These are phyloP conservation scores for Zoanthus sansibaricus DNA, from an alignment of 92 coral and sea anemone species.

Conservation along the genomic window DNA sequence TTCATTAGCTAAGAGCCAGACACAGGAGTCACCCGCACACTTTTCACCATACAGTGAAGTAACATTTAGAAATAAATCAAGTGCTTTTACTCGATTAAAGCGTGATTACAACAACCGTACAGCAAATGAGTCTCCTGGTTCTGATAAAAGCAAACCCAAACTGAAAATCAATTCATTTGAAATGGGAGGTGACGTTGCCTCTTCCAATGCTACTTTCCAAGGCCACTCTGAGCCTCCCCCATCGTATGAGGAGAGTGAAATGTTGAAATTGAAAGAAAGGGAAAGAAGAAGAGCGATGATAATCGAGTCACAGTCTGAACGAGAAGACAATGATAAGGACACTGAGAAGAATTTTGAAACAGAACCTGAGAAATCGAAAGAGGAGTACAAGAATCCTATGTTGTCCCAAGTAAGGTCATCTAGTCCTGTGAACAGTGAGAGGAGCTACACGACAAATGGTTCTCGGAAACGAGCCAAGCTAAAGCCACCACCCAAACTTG, in stretches of 20 bases:
- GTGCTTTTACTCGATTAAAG: conserved; percentile 55
- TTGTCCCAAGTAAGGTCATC: conserved; percentile 38
- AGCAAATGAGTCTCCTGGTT: conserved; percentile 72
- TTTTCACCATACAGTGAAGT: conserved; percentile 60
- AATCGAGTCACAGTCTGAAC: conserved; percentile 38
- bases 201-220: conserved; percentile 69
- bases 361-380: conserved; percentile 33
- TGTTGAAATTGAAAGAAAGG: conserved; percentile 79
- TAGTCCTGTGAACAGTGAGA: conserved; percentile 78
- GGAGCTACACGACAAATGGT: conserved; percentile 84
- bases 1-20: conserved; percentile 70
- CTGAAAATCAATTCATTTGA: conserved; percentile 89
- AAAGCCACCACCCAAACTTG: conserved; percentile 93
- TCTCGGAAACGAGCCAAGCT: conserved; percentile 83
- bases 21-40: conserved; percentile 70
- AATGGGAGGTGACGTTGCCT: conserved; percentile 74
- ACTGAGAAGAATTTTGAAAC: conserved; percentile 49
- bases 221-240: conserved; percentile 91
- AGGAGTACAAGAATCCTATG: conserved; percentile 42
- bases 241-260: conserved; percentile 80
- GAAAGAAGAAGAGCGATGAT: conserved; percentile 63
- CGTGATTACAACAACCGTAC: conserved; percentile 75
- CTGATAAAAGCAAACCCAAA: conserved; percentile 81
- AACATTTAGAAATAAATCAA: conserved; percentile 68
- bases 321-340: conserved; percentile 20